Percentiles rank a stretch among this genome's conserved stretches.
phyloP scores from a whole-genome alignment of 1,140 invertebrate genomes.

The Pogonomyrmex californicus region DNA sequence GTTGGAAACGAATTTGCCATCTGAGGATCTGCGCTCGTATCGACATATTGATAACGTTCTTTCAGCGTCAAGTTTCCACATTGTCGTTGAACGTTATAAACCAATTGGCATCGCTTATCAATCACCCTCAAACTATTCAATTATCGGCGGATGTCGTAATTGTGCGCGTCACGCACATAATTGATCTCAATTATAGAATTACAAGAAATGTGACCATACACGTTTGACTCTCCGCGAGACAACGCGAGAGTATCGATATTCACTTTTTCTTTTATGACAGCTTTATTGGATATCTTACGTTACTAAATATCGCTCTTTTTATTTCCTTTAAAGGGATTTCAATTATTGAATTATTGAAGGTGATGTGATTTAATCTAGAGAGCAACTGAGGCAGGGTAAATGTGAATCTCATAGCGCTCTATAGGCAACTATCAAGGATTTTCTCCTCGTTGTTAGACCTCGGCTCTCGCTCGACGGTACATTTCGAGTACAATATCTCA shows the following conservation, averaged over 20 bases:
- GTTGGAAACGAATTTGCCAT: constrained; percentile 51
- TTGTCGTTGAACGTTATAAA: not conserved
- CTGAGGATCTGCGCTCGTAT: not conserved
- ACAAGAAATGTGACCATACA: not conserved
- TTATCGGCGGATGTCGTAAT: constrained; percentile 14
- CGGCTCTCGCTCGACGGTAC: no score
- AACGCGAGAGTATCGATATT: not conserved
- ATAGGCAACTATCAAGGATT: not conserved
- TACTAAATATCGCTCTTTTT: not conserved
- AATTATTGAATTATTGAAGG: not conserved
- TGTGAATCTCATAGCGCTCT: not conserved
- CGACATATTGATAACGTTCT: constrained; percentile 45
- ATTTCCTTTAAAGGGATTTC: not conserved
- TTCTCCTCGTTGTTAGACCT: not conserved
- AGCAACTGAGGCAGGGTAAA: not conserved
- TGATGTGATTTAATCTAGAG: not conserved
- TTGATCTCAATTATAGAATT: constrained; percentile 4
- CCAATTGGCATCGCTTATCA: constrained; percentile 11
- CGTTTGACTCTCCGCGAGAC: not conserved
- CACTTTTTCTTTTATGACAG: not conserved
- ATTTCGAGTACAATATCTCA: not conserved
- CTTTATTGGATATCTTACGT: not conserved
- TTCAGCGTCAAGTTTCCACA: not conserved
- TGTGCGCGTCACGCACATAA: not conserved
- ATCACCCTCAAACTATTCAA: not conserved